Evolutionary conservation across 1,140 invertebrate species (phyloP).

Genomic region (Drosophila punjabiensis): DNA sequence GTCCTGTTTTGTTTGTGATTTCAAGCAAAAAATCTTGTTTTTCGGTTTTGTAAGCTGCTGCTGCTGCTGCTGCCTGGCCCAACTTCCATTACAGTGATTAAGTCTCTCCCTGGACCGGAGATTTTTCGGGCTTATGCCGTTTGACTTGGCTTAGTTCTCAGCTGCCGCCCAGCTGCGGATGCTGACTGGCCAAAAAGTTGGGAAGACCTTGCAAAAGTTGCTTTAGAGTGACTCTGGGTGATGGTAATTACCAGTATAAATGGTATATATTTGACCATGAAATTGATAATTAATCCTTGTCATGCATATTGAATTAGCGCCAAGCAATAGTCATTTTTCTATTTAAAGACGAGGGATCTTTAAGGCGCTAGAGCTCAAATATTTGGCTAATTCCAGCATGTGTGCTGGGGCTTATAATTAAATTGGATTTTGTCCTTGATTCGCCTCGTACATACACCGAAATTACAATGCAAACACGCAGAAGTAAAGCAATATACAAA

Average conservation of each 20-base stretch:
- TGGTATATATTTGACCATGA: constrained; percentile 10
- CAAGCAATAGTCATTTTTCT: not conserved
- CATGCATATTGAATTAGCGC: constrained; percentile 29
- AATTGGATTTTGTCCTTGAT: constrained; percentile 23
- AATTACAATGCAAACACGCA: constrained; percentile 32
- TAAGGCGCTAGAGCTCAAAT: not conserved
- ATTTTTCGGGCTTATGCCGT: constrained; percentile 33
- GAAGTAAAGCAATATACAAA: constrained; percentile 22
- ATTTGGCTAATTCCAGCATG: constrained; percentile 23
- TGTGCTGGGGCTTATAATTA: constrained; percentile 23
- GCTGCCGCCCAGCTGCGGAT: not conserved
- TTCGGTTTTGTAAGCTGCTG: constrained; percentile 12
- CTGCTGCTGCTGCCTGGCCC: not conserved
- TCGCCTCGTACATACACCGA: not conserved
- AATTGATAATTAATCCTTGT: constrained; percentile 34
- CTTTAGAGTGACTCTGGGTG: not conserved
- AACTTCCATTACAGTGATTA: constrained; percentile 54
- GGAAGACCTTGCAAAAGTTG: not conserved
- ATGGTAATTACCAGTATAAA: constrained; percentile 19
- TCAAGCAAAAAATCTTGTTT: constrained; percentile 52
- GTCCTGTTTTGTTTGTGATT: constrained; percentile 45
- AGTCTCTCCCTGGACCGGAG: constrained; percentile 8
- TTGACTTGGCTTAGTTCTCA: constrained; percentile 26
- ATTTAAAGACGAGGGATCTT: not conserved
- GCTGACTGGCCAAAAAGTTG: constrained; percentile 13